Conservation (phyloP, 2,797 vertebrate genomes). For the Pygocentrus nattereri region DNA sequence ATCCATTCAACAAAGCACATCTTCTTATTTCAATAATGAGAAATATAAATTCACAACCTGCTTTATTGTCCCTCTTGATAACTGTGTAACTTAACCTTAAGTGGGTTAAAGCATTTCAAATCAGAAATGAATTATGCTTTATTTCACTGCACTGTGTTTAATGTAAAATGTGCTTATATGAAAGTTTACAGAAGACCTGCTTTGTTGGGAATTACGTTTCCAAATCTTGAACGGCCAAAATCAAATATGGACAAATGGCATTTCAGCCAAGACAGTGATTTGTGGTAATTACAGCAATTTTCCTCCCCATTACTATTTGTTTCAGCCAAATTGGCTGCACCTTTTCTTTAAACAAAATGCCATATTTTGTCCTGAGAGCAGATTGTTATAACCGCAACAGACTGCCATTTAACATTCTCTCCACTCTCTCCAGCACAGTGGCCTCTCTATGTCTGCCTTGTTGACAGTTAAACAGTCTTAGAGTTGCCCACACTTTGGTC, state of each 20-base stretch:
- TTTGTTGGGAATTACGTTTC: not conserved
- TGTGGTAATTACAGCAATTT: not conserved
- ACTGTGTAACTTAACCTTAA: not conserved
- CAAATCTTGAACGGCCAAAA: not conserved
- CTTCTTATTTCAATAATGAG: no score
- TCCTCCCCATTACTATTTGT: not conserved
- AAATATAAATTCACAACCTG: not conserved
- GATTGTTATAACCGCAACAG: not conserved
- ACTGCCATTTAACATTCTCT: not conserved
- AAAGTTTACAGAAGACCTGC: not conserved
- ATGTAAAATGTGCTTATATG: not conserved
- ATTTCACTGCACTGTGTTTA: not conserved
- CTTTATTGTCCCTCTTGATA: not conserved
- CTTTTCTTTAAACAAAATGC: no score
- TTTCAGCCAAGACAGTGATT: not conserved
- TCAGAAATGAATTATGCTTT: not conserved
- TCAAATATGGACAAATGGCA: not conserved
- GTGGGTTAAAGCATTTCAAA: not conserved
- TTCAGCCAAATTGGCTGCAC: not conserved
- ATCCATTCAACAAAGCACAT: no score
- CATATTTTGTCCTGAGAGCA: not conserved
- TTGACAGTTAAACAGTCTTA: constrained; percentile 18
- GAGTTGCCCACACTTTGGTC: not conserved
- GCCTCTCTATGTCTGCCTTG: not conserved
- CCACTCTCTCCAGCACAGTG: not conserved